phyloP scores from a whole-genome alignment of 2,113 vertebrate species.

The Lycaon pictus region DNA sequence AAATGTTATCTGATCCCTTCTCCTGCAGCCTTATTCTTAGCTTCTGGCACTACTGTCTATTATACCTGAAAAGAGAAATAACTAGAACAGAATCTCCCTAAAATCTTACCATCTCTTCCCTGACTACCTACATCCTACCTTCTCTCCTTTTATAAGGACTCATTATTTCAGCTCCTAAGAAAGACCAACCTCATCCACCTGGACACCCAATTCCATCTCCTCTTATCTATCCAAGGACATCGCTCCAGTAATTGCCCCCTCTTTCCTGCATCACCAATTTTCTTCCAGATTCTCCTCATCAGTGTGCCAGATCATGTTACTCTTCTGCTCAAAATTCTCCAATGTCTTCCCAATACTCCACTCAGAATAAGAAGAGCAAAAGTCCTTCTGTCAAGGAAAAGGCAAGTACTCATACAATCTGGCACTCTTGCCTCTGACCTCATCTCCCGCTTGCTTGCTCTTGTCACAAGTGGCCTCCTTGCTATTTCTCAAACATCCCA shows the following conservation, averaged over 20 bases:
- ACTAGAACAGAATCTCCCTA: not conserved
- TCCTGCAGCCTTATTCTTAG: not conserved
- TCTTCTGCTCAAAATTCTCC: not conserved
- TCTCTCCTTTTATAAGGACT: not conserved
- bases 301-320: not conserved
- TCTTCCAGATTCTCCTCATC: not conserved
- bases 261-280: not conserved
- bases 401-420: not conserved
- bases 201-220: not conserved
- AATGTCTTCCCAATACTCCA: not conserved
- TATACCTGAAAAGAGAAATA: not conserved
- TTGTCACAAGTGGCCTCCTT: not conserved
- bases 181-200: not conserved
- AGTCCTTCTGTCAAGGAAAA: not conserved
- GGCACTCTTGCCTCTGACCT: not conserved
- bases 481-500: not conserved
- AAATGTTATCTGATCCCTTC: not conserved
- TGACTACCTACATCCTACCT: not conserved
- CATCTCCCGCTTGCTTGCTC: not conserved
- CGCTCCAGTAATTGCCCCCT: not conserved
- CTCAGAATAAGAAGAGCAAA: not conserved
- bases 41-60: not conserved
- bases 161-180: not conserved
- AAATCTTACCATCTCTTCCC: not conserved
- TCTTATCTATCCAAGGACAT: not conserved